Evolutionary conservation across 2,797 vertebrate species (phyloP), one percentile per base, ranked within the genome.

Genomic region (Miichthys miiuy): DNA sequence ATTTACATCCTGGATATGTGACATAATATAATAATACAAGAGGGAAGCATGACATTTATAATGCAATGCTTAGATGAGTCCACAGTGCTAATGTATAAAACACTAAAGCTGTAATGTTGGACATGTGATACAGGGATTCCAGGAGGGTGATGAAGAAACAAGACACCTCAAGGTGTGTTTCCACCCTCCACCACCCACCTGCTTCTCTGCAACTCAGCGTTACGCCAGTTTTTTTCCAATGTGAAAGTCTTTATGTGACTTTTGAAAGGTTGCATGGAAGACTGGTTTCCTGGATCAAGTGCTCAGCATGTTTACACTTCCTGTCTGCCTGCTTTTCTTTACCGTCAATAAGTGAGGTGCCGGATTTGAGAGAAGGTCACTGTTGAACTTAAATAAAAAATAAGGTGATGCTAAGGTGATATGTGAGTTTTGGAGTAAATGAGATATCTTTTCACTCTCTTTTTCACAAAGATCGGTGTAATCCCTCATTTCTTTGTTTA

Each of bases 261-360:
- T 58, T 30, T 46, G 12, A 38, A 68, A 23, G 11, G 23, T 61
- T 25, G 41, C 46, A 48, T 30, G 34, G 23, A 25, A 6, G 6
- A 61, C 61, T 68, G 23, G 5, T 7, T 56, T 67, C 21, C 27
- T 25, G 52, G 30, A 57, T 21, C 23, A n/a, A 41, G 20, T 18
- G 27, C 51, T 16, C 41, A 64, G 38, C 44, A 62, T 30, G 60
- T 50, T 6, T 38, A 9, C n/a, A 61, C 30, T 27, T 46, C 8
- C n/a, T 27, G 8, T 25, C 34, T 27, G 50, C 3, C 0, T 57
- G 23, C 9, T 51, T 21, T 8, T 64, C 23, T 52, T 65, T 9
- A 57, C 68, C 25, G 63, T 71, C 55, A 83, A 61, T 34, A 71
- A 41, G 18, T 2, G 3, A 54, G 34, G 8, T 58, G 61, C 20